Percentiles rank a stretch among this genome's conserved stretches.
Evolutionary conservation across 1,140 invertebrate species (phyloP).

Genomic region (Zaprionus capensis): DNA sequence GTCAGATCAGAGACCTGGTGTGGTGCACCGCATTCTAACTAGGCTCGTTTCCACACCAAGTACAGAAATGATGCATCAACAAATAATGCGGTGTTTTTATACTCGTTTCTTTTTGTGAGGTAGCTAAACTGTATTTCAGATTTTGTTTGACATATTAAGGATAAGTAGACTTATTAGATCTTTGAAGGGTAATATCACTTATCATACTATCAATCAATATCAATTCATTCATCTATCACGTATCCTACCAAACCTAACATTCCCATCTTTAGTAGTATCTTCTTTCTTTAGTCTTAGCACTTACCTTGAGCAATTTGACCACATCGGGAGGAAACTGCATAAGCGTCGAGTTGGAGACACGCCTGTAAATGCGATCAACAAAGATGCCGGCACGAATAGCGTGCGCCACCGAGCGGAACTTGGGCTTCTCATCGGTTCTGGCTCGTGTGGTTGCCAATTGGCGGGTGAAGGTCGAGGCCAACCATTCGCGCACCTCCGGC

Average conservation of each 20-base stretch:
- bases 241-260: not conserved
- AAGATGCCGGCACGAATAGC: conserved; percentile 98
- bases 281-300: not conserved
- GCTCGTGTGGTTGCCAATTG: conserved; percentile 91
- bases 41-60: too few species aligned
- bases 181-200: too few species aligned
- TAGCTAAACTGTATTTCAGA: too few species aligned
- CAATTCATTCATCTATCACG: too few species aligned
- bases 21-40: too few species aligned
- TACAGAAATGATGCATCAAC: too few species aligned
- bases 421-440: conserved; percentile 91
- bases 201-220: too few species aligned
- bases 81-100: too few species aligned
- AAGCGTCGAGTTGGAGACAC: conserved; percentile 92
- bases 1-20: too few species aligned
- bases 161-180: too few species aligned
- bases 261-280: not conserved
- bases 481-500: conserved; percentile 97
- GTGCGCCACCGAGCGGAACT: conserved; percentile 98
- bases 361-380: conserved; percentile 97
- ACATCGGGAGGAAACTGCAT: conserved; percentile 96
- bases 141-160: too few species aligned
- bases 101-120: too few species aligned
- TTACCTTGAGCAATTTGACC: conserved; percentile 94
- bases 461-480: conserved; percentile 98